Evolutionary conservation across 2,888 invertebrate species (phyloP).

Genomic region (Tupiocoris notatus): DNA sequence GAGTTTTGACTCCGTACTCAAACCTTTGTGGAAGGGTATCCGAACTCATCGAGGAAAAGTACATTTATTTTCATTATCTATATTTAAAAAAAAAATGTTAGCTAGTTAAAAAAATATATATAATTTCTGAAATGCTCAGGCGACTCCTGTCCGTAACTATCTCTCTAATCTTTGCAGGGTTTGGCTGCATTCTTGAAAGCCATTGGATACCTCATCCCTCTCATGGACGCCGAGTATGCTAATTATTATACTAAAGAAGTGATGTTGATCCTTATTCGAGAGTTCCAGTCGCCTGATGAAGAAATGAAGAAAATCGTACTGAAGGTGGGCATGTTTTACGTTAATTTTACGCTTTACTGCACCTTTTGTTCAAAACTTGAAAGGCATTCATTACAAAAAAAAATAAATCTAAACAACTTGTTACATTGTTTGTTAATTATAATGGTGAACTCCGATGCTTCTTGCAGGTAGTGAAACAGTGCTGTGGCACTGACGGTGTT

Average conservation of each 20-base stretch:
- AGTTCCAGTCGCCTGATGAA: slow-evolving; percentile 99
- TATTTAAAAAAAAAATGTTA: too few species aligned
- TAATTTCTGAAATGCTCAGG: too few species aligned
- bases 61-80: too few species aligned
- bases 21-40: slow-evolving; percentile 96
- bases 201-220: slow-evolving; percentile 96
- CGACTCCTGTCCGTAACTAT: too few species aligned
- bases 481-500: slow-evolving; percentile 99
- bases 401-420: neutral
- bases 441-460: neutral
- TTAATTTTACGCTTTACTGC: neutral
- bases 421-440: neutral
- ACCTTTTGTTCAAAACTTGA: neutral
- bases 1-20: slow-evolving; percentile 98
- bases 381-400: neutral
- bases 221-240: slow-evolving; percentile 99
- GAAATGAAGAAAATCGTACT: slow-evolving; percentile 99
- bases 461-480: slow-evolving; percentile 91
- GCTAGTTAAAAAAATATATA: too few species aligned
- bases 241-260: slow-evolving; percentile 99
- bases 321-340: slow-evolving; percentile 69
- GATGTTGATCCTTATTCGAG: slow-evolving; percentile 96
- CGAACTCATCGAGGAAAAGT: slow-evolving; percentile 65
- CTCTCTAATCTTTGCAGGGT: slow-evolving; percentile 65
- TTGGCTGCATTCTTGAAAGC: slow-evolving; percentile 99